phyloP scores from a whole-genome alignment of 2,888 invertebrate species.

The Drosophila barbarae region DNA sequence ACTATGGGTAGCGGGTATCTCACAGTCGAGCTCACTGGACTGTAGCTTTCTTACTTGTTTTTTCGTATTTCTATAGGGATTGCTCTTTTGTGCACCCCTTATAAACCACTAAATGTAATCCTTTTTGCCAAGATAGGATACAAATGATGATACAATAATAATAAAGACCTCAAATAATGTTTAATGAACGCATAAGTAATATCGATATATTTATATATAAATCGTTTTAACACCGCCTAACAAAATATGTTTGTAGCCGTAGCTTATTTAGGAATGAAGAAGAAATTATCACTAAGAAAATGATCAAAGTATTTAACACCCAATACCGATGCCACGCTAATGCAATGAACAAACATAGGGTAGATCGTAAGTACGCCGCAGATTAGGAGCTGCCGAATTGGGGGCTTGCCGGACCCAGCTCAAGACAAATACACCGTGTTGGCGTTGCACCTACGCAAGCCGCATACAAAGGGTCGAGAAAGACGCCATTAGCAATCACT shows the following conservation, averaged over 20 bases:
- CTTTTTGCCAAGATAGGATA: no score
- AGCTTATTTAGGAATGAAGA: neutral
- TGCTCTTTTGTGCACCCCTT: no score
- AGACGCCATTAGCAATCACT: constrained; percentile 60
- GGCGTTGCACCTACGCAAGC: constrained; percentile 27
- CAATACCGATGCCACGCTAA: constrained; percentile 56
- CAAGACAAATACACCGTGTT: constrained; percentile 51
- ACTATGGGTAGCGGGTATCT: no score
- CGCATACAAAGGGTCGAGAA: constrained; percentile 18
- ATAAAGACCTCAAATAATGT: neutral
- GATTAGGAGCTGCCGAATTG: constrained; percentile 21
- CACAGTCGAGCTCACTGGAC: no score
- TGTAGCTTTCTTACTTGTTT: no score
- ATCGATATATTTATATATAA: neutral
- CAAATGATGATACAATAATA: no score
- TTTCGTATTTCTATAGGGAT: no score
- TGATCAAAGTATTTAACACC: constrained; percentile 71
- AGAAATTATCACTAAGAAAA: constrained; percentile 18
- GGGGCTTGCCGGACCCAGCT: constrained; percentile 1
- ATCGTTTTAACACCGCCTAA: neutral
- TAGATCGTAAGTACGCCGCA: constrained; percentile 47
- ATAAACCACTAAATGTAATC: no score
- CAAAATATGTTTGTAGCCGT: neutral
- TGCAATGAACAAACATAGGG: constrained; percentile 28
- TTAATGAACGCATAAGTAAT: neutral